Evolutionary conservation across 2,888 invertebrate species (phyloP).

Genomic region (Notodonta dromedarius): DNA sequence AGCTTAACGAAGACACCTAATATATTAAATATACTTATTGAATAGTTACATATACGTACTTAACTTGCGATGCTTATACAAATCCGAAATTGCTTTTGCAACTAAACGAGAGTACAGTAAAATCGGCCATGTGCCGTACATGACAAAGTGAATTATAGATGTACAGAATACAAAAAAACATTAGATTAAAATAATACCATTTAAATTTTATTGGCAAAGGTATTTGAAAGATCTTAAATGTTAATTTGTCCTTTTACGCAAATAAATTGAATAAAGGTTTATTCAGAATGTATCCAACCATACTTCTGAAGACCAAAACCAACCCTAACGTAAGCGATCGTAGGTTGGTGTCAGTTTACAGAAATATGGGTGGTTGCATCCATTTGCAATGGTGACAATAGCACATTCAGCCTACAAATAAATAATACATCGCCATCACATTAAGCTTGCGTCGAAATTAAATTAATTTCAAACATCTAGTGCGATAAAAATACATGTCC

Average conservation of each 20-base stretch:
- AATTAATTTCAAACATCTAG: background rate
- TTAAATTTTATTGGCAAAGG: background rate
- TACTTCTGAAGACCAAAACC: no score
- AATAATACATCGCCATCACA: background rate
- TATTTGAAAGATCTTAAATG: background rate
- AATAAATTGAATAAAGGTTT: no score
- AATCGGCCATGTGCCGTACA: slow-evolving; percentile 31
- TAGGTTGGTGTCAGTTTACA: no score
- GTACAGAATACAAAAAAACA: slow-evolving; percentile 10
- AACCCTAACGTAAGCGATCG: no score
- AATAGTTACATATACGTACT: slow-evolving; percentile 68
- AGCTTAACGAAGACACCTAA: slow-evolving; percentile 78
- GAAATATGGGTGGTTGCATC: no score
- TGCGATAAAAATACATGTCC: background rate
- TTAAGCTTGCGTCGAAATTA: background rate
- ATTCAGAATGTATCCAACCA: no score
- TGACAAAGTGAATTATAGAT: slow-evolving; percentile 27
- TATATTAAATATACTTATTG: slow-evolving; percentile 80
- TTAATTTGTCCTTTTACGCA: no score
- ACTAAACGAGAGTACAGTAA: slow-evolving; percentile 34
- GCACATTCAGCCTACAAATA: background rate
- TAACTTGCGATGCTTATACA: slow-evolving; percentile 54
- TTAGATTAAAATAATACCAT: background rate
- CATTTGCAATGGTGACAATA: background rate
- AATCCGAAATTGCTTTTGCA: slow-evolving; percentile 50